Evolutionary conservation across 2,113 vertebrate species (phyloP).

Genomic region (Oxyruncus cristatus): DNA sequence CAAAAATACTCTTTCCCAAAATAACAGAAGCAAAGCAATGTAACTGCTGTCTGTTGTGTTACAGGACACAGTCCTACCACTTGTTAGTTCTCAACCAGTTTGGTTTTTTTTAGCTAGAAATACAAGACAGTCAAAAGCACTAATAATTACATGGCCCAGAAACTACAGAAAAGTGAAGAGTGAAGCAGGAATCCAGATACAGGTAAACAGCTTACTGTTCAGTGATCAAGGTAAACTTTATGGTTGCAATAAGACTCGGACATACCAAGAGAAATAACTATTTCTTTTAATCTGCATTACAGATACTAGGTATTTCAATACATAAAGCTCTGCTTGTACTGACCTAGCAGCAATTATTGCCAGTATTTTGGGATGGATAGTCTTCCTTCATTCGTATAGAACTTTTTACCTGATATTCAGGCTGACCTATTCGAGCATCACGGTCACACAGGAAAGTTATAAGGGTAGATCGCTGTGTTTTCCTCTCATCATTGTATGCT

Average conservation of each 20-base stretch:
- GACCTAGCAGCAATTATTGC: not conserved
- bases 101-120: not conserved
- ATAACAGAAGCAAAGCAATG: not conserved
- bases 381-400: not conserved
- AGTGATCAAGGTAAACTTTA: not conserved
- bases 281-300: not conserved
- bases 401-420: constrained; percentile 87
- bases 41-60: not conserved
- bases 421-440: constrained; percentile 79
- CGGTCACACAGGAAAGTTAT: constrained; percentile 93
- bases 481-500: constrained; percentile 81
- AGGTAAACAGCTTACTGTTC: not conserved
- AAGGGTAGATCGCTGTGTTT: constrained; percentile 80
- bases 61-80: not conserved
- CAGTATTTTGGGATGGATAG: not conserved
- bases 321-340: not conserved
- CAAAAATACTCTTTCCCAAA: not conserved
- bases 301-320: not conserved
- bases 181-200: not conserved
- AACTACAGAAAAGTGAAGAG: not conserved
- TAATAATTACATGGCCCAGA: not conserved
- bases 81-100: not conserved
- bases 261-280: not conserved
- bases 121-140: not conserved
- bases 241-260: not conserved